Percentiles rank a stretch among this genome's conserved stretches.
Conservation (phyloP, 2,888 invertebrate genomes). For the Amphipoea lucens region DNA sequence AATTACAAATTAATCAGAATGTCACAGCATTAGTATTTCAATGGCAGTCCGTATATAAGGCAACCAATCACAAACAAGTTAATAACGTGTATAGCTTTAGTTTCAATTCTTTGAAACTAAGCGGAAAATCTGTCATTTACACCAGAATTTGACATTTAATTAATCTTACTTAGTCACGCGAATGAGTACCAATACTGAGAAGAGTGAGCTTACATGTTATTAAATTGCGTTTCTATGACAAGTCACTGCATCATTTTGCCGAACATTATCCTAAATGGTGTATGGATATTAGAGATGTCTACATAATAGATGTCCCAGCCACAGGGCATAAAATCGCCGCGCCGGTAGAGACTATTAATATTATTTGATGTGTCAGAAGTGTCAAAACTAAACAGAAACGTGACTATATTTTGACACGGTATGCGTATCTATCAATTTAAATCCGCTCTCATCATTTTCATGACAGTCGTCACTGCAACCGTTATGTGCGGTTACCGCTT, state of each 20-base stretch:
- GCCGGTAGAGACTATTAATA: too few relatives aligned
- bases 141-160: too few relatives aligned
- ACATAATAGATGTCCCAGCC: too few relatives aligned
- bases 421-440: background rate
- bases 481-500: background rate
- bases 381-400: background rate
- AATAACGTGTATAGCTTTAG: too few relatives aligned
- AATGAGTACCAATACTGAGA: background rate
- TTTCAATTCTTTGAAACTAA: too few relatives aligned
- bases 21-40: background rate
- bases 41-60: background rate
- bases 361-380: background rate
- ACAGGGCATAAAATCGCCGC: too few relatives aligned
- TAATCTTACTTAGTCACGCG: background rate
- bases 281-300: too few relatives aligned
- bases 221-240: background rate
- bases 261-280: too few relatives aligned
- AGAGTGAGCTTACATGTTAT: background rate
- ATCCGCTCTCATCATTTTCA: background rate
- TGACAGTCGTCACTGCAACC: background rate
- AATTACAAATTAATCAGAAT: background rate
- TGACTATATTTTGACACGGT: background rate
- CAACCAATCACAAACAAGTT: too few relatives aligned
- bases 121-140: too few relatives aligned
- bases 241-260: background rate